phyloP scores from a whole-genome alignment of 2,113 vertebrate species.

The Sitta europaea region DNA sequence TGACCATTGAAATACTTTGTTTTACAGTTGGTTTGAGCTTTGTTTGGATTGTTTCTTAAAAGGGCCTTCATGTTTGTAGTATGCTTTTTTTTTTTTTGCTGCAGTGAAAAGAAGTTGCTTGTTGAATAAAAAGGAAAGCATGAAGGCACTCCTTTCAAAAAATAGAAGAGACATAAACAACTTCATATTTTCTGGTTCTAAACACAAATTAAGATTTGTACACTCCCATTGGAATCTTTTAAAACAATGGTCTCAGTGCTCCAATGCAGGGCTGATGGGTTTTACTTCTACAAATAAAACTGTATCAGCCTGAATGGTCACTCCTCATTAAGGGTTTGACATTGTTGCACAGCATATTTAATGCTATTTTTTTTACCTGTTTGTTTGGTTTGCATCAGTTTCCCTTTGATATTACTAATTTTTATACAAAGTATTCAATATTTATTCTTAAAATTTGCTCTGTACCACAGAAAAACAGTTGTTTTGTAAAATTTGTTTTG shows the following conservation, averaged over 20 bases:
- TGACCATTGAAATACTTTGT: constrained; percentile 28
- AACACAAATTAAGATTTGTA: constrained; percentile 17
- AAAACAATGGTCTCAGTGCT: constrained; percentile 43
- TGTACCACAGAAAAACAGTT: constrained; percentile 60
- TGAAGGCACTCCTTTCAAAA: constrained; percentile 59
- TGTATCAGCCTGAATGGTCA: constrained; percentile 47
- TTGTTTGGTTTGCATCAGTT: constrained; percentile 66
- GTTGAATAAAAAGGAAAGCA: constrained; percentile 60
- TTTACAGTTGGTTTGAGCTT: constrained; percentile 63
- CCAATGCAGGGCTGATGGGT: constrained; percentile 53
- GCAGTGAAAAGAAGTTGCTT: constrained; percentile 48
- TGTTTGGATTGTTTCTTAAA: constrained; percentile 67
- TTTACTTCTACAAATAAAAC: constrained; percentile 43
- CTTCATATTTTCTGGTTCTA: constrained; percentile 21
- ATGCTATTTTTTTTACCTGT: constrained; percentile 66
- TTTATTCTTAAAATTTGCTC: constrained; percentile 73
- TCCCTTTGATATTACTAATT: constrained; percentile 70
- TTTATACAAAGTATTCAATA: constrained; percentile 72
- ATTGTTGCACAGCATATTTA: constrained; percentile 64
- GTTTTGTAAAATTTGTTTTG: constrained; percentile 71
- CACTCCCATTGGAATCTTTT: constrained; percentile 16
- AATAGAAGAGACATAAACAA: constrained; percentile 45
- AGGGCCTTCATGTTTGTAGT: constrained; percentile 6
- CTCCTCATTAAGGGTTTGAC: constrained; percentile 44
- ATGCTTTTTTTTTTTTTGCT: constrained; percentile 52